Base-by-base conservation (phyloP, 2,113 vertebrate genomes). In the Fregetta grallaria region DNA sequence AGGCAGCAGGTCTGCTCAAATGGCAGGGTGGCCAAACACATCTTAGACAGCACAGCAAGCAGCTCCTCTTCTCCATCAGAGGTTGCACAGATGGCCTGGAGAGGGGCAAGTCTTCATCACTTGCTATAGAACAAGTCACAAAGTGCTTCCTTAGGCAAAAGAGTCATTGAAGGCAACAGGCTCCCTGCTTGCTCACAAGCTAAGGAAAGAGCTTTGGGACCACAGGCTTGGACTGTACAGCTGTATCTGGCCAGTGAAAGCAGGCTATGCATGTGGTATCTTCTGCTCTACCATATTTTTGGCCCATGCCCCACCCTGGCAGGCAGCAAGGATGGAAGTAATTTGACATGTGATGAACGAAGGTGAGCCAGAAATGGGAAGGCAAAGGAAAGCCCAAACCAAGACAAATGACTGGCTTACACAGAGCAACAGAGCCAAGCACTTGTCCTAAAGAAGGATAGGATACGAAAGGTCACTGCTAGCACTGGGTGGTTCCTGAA, bases 331-430 rank as follows among this genome's bases (percentile, higher is more conserved):
- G 20, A 62, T 56, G n/a, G 49, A 77, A 32, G 8, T 62, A 56
- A 67, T 84, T 63, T 73, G 29, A 42, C 20, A n/a, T 45, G 44
- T 5, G 9, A 86, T 80, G 55, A 86, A 71, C 32, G 20, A 77
- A 86, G 30, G 42, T 45, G 23, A 92, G 55, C 25, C 59, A 92
- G 67, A 88, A 92, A 79, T 7, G 16, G 32, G 29, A 82, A 83
- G 25, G 71, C 49, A 79, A 90, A 84, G 58, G 58, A 92, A 95
- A 94, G 76, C 53, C 86, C 94, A 94, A 94, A 77, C 9, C 29
- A 66, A 80, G 62, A 71, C 68, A 84, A 61, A 94, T 18, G 36
- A 38, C 17, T n/a, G 23, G 36, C 53, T 76, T 76, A 80, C 59
- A 62, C 10, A 66, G 59, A 87, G 45, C 21, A 75, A 30, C 30